phyloP scores from a whole-genome alignment of 2,113 vertebrate species.

The Ranitomeya variabilis region DNA sequence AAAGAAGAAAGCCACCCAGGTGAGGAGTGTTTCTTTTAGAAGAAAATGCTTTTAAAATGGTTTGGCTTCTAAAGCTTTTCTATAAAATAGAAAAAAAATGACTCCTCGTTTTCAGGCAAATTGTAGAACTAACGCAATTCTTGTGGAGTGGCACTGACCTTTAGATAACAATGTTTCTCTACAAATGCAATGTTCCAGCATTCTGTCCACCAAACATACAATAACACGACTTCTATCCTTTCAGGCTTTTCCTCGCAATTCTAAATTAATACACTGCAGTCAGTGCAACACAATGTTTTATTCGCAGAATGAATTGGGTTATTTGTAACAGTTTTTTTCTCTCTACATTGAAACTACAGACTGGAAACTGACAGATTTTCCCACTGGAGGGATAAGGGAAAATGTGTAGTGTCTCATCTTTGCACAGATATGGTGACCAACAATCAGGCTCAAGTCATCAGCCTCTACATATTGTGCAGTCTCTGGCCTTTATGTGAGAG shows the following conservation, averaged over 20 bases:
- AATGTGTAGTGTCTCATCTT: not conserved
- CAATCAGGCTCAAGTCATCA: not conserved
- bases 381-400: not conserved
- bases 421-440: not conserved
- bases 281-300: not conserved
- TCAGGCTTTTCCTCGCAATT: slow-evolving; percentile 3
- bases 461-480: not conserved
- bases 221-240: slow-evolving; percentile 11
- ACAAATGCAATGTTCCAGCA: slow-evolving; percentile 27
- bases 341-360: not conserved
- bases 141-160: slow-evolving; percentile 27
- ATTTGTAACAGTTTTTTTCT: not conserved
- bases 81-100: not conserved
- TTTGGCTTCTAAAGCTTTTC: not conserved
- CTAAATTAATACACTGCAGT: slow-evolving; percentile 1
- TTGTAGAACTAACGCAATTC: slow-evolving; percentile 10
- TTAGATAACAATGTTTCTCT: slow-evolving; percentile 48
- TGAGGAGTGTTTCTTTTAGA: slow-evolving; percentile 57
- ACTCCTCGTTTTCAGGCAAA: not conserved
- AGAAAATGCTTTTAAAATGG: slow-evolving; percentile 1
- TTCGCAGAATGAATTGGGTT: slow-evolving; percentile 21
- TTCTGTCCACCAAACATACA: slow-evolving; percentile 33
- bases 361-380: not conserved
- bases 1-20: slow-evolving; percentile 72
- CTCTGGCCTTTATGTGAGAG: not conserved